A percentile compares a stretch with the other conserved stretches of the same genome.
Evolutionary conservation across 1,140 invertebrate species (phyloP).

Genomic region (Probaryconus sp.): DNA sequence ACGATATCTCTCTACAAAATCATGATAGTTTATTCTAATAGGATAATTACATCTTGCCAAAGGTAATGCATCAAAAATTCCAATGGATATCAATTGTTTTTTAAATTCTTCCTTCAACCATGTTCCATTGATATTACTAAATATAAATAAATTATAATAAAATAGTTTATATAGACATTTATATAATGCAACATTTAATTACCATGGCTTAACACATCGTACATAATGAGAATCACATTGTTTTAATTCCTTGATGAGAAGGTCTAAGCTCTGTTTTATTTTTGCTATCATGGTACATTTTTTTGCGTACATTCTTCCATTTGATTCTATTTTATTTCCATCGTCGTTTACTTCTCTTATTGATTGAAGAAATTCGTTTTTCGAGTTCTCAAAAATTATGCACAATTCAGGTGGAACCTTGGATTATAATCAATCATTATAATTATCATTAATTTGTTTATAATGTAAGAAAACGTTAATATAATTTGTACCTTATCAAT

Average conservation of each 20-base stretch:
- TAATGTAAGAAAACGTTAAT: too few relatives aligned
- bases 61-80: conserved; percentile 63
- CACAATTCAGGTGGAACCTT: conserved; percentile 62
- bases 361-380: conserved; percentile 49
- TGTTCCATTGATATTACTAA: conserved; percentile 26
- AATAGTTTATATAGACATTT: too few relatives aligned
- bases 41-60: conserved; percentile 66
- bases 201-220: conserved; percentile 66
- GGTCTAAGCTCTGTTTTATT: conserved; percentile 64
- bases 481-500: conserved; percentile 74
- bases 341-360: conserved; percentile 35
- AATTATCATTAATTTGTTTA: too few relatives aligned
- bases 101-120: conserved; percentile 59
- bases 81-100: conserved; percentile 63
- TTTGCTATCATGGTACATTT: conserved; percentile 67
- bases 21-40: conserved; percentile 56
- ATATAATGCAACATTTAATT: conserved; percentile 16
- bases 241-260: conserved; percentile 62
- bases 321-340: conserved; percentile 17
- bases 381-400: conserved; percentile 49
- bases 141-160: conserved; percentile 15
- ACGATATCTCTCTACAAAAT: conserved; percentile 59
- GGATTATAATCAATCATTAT: conserved; percentile 3
- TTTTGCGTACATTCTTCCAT: conserved; percentile 50
- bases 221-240: conserved; percentile 69